phyloP scores from a whole-genome alignment of 2,113 vertebrate genomes.

The Cryptoleucopteryx plumbea region DNA sequence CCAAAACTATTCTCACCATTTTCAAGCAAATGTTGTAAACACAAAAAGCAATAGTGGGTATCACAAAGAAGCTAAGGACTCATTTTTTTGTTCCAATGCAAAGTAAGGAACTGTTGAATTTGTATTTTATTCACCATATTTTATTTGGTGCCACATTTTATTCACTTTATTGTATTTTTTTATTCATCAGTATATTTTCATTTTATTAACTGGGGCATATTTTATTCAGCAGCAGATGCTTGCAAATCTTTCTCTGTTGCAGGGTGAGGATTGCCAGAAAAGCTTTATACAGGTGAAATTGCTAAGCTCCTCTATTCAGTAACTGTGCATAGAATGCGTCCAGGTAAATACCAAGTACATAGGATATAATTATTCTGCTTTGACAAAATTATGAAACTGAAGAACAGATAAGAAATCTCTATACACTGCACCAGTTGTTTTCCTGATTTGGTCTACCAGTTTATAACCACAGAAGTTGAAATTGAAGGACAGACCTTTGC shows the following conservation, averaged over 20 bases:
- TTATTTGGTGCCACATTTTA: not conserved
- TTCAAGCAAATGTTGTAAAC: not conserved
- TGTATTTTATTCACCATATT: not conserved
- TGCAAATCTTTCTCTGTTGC: not conserved
- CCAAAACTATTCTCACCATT: not conserved
- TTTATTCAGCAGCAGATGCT: not conserved
- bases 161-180: not conserved
- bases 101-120: not conserved
- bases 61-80: not conserved
- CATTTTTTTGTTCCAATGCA: not conserved
- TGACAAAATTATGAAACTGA: not conserved
- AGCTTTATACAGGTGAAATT: not conserved
- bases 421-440: not conserved
- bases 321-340: not conserved
- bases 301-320: not conserved
- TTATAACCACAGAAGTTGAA: not conserved
- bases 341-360: not conserved
- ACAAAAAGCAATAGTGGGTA: rapidly evolving
- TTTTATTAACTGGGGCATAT: not conserved
- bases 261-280: not conserved
- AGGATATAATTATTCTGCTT: not conserved
- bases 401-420: not conserved
- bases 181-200: not conserved
- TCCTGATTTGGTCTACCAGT: not conserved
- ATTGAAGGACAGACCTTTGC: not conserved